Conservation (phyloP, 30 jellyfish, hydroid and myxozoan species). For the Chironex yamaguchii region DNA sequence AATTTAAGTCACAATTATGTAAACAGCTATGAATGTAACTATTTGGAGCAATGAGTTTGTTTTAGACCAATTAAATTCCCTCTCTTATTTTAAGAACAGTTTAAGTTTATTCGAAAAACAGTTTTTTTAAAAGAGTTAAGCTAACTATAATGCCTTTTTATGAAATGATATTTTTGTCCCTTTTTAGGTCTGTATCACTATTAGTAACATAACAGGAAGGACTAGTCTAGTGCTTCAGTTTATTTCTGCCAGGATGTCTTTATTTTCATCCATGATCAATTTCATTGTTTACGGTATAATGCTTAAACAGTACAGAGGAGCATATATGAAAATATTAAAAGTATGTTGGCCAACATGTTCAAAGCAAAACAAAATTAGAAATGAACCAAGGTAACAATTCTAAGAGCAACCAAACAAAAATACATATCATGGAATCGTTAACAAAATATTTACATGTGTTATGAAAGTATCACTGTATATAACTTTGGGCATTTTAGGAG, state of each 20-base stretch:
- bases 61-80: background rate
- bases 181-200: conserved; percentile 36
- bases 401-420: too few species aligned
- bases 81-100: background rate
- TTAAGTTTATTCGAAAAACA: background rate
- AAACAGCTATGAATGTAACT: too few species aligned
- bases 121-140: background rate
- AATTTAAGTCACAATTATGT: too few species aligned
- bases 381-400: too few species aligned
- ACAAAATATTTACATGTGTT: too few species aligned
- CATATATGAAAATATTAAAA: conserved; percentile 19
- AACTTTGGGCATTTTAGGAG: too few species aligned
- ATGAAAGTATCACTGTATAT: too few species aligned
- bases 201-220: conserved; percentile 13
- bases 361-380: too few species aligned
- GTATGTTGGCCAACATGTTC: too few species aligned
- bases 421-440: too few species aligned
- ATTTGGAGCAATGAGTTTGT: too few species aligned
- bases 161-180: background rate
- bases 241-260: conserved; percentile 67
- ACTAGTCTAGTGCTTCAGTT: conserved; percentile 48
- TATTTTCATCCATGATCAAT: conserved; percentile 65
- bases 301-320: conserved; percentile 66
- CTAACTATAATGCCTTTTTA: background rate
- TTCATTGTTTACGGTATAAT: conserved; percentile 69